Conservation (phyloP, 2,113 vertebrate species). For the Alouatta palliata region DNA sequence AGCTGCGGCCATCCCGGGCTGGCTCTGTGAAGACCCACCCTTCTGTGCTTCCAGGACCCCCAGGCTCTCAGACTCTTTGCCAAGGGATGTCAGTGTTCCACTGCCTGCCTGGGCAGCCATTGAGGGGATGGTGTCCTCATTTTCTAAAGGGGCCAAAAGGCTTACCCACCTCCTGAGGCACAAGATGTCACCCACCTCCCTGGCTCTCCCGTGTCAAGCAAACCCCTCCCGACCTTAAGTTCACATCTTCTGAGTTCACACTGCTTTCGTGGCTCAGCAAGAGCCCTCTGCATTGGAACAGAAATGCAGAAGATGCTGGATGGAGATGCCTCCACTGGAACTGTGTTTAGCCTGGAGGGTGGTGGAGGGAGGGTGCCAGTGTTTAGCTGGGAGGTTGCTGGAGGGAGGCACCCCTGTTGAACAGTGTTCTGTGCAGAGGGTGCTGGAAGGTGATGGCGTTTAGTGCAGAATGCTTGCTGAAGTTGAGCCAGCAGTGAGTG, state of each 20-base stretch:
- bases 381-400: too few relatives aligned
- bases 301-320: too few relatives aligned
- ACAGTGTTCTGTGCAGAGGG: too few relatives aligned
- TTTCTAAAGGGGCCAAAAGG: background rate
- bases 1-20: accelerated
- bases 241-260: background rate
- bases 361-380: too few relatives aligned
- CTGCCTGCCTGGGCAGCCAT: accelerated
- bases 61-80: too few relatives aligned
- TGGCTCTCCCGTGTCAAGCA: background rate
- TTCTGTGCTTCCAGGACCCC: background rate
- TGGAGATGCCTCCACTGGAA: too few relatives aligned
- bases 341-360: accelerated
- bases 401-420: too few relatives aligned
- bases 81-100: accelerated
- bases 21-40: background rate
- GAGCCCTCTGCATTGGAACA: background rate
- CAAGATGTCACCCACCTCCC: background rate
- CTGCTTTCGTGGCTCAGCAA: background rate
- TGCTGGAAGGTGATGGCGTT: too few relatives aligned
- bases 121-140: background rate
- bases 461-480: too few relatives aligned
- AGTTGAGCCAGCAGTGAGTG: accelerated
- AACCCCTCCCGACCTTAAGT: background rate
- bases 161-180: too few relatives aligned